Conservation (phyloP, 2,113 vertebrate species). For the Siniperca knerii region DNA sequence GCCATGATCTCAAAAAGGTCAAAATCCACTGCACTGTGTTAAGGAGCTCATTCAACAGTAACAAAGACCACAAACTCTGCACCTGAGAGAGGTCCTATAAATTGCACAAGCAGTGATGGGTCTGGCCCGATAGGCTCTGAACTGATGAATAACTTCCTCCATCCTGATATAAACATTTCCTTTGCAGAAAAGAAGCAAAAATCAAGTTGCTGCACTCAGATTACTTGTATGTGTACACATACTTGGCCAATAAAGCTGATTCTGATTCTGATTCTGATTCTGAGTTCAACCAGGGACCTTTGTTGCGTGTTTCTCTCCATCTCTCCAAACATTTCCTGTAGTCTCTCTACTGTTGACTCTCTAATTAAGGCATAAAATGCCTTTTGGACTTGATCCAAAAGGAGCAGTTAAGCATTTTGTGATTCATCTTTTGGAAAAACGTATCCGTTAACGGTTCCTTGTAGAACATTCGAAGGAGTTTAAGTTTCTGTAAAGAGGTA, state of each 20-base stretch:
- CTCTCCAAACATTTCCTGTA: neutral
- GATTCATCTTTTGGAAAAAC: neutral
- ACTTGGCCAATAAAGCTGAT: too few relatives aligned
- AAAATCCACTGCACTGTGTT: neutral
- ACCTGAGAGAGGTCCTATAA: neutral
- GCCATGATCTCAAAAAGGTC: neutral
- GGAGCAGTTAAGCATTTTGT: neutral
- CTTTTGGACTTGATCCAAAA: neutral
- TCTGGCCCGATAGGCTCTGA: neutral
- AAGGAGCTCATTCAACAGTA: neutral
- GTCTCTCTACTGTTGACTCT: neutral
- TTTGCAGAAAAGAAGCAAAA: neutral
- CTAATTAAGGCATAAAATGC: neutral
- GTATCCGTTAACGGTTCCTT: neutral
- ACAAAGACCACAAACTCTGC: neutral
- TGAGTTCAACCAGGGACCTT: neutral
- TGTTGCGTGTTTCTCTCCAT: neutral
- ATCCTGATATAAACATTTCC: neutral
- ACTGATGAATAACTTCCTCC: conserved; percentile 33
- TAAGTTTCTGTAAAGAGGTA: neutral
- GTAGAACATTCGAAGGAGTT: neutral
- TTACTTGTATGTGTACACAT: too few relatives aligned
- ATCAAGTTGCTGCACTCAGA: neutral
- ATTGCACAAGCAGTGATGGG: conserved; percentile 39
- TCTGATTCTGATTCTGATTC: neutral